Evolutionary conservation across 2,797 vertebrate genomes (phyloP).

Genomic region (Hirundo rustica): DNA sequence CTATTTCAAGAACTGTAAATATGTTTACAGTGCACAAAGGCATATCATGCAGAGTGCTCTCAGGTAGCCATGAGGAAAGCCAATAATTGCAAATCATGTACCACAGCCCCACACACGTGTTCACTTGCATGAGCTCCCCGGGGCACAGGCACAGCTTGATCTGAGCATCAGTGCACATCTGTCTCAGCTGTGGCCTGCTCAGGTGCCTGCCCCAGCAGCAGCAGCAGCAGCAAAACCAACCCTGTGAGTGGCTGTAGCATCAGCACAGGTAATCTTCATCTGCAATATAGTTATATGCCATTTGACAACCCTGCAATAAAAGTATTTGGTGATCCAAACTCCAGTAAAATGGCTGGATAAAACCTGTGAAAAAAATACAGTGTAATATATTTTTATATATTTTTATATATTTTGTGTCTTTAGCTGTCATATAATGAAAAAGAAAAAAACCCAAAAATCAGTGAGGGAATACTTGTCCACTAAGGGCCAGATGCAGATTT

Average conservation of each 20-base stretch:
- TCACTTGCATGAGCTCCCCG: neutral
- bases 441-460: neutral
- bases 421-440: neutral
- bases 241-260: neutral
- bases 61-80: neutral
- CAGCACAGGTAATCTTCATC: neutral
- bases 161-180: neutral
- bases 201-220: neutral
- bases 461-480: neutral
- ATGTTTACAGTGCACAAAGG: neutral
- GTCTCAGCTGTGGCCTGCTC: neutral
- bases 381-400: neutral
- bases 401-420: neutral
- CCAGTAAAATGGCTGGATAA: neutral
- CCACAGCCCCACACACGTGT: accelerated
- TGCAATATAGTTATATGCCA: neutral
- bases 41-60: neutral
- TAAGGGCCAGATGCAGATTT: neutral
- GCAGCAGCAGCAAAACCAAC: neutral
- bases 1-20: neutral
- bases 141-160: neutral
- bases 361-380: neutral
- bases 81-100: neutral
- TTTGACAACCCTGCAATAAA: neutral
- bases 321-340: neutral